Conservation (phyloP, 2,113 vertebrate genomes). For the Rhipidura dahli region DNA sequence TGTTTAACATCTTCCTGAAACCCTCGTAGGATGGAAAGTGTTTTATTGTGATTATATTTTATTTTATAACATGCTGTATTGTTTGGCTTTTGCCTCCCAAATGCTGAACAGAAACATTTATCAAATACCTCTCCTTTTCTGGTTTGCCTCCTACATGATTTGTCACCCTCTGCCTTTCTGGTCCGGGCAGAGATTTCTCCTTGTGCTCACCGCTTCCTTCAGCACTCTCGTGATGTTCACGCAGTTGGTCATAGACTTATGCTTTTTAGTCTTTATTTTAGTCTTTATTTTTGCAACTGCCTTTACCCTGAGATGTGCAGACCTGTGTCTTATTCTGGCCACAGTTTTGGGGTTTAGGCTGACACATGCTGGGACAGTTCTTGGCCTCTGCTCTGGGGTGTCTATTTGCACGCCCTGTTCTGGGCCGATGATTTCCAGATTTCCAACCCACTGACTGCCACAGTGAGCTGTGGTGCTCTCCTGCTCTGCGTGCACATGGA, state of each 20-base stretch:
- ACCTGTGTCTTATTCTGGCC: neutral
- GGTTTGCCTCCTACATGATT: neutral
- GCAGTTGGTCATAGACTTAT: neutral
- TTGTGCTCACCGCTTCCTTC: neutral
- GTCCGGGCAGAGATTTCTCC: neutral
- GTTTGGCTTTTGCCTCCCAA: constrained; percentile 19
- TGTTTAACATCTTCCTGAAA: constrained; percentile 43
- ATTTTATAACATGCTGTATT: neutral
- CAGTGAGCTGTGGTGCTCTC: neutral
- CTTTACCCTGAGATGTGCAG: neutral
- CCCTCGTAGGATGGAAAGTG: neutral
- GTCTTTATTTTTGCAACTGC: neutral
- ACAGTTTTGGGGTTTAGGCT: neutral
- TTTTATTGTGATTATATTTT: neutral
- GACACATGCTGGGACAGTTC: fast-evolving
- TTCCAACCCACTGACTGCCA: neutral
- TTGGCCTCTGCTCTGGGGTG: neutral
- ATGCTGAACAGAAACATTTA: neutral
- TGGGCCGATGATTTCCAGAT: neutral
- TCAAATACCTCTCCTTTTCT: neutral
- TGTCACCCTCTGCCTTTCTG: neutral
- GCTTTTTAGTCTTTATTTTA: neutral
- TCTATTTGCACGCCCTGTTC: fast-evolving
- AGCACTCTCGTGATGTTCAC: neutral
- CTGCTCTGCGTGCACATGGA: neutral